Base-by-base conservation (phyloP, 2,113 vertebrate species). In the Menura novaehollandiae region DNA sequence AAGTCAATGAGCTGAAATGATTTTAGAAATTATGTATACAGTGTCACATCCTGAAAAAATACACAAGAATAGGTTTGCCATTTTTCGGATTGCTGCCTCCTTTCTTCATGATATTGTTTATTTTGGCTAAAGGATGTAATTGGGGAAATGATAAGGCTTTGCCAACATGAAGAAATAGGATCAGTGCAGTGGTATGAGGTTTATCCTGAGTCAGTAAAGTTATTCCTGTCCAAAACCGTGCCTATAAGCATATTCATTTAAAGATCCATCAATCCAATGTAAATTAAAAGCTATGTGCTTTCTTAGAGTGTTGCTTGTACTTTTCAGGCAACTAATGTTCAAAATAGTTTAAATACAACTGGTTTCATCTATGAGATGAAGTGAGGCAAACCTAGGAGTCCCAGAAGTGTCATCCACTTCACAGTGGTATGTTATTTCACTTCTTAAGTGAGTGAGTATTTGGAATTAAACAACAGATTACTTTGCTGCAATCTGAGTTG, bases 71-170 rank as follows among this genome's bases (percentile, higher is more conserved):
- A 37, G 33, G 55, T 77, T 92, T 68, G 15, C 52, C n/a, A 33
- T 88, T 86, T 94, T 94, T 76, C 30, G 5, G 37, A 83, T 88
- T 74, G 67, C 64, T 95, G 76, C 67, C 64, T 86, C 39, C 52
- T 87, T 95, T 94, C 66, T 92, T 97, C 83, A 93, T 96, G 79
- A 49, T 90, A 21, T 15, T 86, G 58, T 90, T 90, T 92, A 58
- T 94, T 95, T 96, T 95, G 73, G 59, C 82, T 62, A 55, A 83
- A 67, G 11, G n/a, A 15, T 60, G 37, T 93, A 89, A 78, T 32
- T 41, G 78, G 28, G 53, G 35, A 67, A 87, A 55, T 52, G 88
- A 90, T 91, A 92, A 93, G 33, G 33, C 39, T 46, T 55, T 93
- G 85, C 83, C 90, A 93, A 88, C 22, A 33, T 83, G 93, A 92